Evolutionary conservation across 2,888 invertebrate genomes (phyloP).

Genomic region (Xylophagus ater): DNA sequence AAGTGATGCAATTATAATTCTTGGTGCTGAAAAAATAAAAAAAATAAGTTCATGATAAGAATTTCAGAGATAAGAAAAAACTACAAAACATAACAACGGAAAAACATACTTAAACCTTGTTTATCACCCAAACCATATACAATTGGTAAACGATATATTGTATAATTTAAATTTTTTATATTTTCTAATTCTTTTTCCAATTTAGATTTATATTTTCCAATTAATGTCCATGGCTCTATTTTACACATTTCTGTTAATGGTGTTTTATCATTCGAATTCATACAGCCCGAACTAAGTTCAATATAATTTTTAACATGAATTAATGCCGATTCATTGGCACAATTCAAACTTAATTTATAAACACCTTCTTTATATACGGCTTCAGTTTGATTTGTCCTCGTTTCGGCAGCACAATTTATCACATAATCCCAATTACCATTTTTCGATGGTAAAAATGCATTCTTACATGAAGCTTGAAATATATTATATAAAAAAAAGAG

Average conservation of each 20-base stretch:
- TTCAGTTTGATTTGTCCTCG: conserved; percentile 77
- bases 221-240: conserved; percentile 73
- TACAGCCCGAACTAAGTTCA: conserved; percentile 75
- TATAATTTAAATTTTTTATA: conserved; percentile 57
- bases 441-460: conserved; percentile 55
- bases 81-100: background rate
- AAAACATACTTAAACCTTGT: conserved; percentile 62
- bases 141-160: conserved; percentile 70
- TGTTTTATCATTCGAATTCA: conserved; percentile 67
- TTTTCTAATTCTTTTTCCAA: conserved; percentile 67
- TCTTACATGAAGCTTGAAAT: conserved; percentile 64
- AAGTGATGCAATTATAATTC: conserved; percentile 75
- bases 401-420: conserved; percentile 86
- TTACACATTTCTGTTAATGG: conserved; percentile 66
- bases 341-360: conserved; percentile 68
- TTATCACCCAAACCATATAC: conserved; percentile 81
- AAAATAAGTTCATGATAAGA: conserved; percentile 4
- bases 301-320: conserved; percentile 59
- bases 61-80: background rate
- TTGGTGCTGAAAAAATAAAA: conserved; percentile 50
- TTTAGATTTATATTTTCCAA: conserved; percentile 71
- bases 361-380: conserved; percentile 86
- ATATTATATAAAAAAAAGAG: conserved; percentile 4
- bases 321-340: conserved; percentile 64
- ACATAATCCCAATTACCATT: conserved; percentile 62